Evolutionary conservation across 2,888 invertebrate species (phyloP).

Genomic region (Drosophila multiciliata): DNA sequence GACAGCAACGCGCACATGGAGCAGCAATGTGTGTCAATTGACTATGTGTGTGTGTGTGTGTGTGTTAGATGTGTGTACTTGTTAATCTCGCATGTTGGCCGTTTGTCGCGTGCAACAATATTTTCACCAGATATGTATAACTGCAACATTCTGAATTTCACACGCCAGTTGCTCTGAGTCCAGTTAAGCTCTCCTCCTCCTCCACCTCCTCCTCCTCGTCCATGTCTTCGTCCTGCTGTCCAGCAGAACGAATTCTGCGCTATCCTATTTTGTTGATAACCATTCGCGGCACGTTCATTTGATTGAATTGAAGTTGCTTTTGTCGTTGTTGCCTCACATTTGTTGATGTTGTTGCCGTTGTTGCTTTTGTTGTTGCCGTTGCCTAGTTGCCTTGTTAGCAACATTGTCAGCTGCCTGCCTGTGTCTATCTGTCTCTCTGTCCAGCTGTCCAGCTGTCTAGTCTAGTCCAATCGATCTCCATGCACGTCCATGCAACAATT

Average conservation of each 20-base stretch:
- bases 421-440: constrained; percentile 3
- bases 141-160: constrained; percentile 77
- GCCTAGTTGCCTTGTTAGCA: constrained; percentile 59
- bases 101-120: constrained; percentile 74
- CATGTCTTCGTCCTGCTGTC: constrained; percentile 15
- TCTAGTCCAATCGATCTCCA: constrained; percentile 18
- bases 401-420: constrained; percentile 29
- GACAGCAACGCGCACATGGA: constrained; percentile 15
- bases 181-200: constrained; percentile 2
- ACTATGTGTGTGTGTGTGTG: neutral
- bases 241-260: constrained; percentile 1
- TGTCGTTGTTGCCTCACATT: constrained; percentile 13
- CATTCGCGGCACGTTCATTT: constrained; percentile 79
- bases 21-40: constrained; percentile 1
- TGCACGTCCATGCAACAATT: constrained; percentile 69
- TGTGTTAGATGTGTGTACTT: constrained; percentile 10
- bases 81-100: constrained; percentile 71
- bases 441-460: constrained; percentile 24
- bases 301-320: constrained; percentile 74
- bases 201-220: neutral
- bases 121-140: constrained; percentile 43
- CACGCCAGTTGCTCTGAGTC: constrained; percentile 62
- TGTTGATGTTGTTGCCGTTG: constrained; percentile 26
- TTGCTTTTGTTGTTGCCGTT: constrained; percentile 4
- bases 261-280: constrained; percentile 64